These are phyloP conservation scores for Myotis vivesi DNA, from an alignment of 2,797 vertebrate genomes.

Conservation along the genomic window DNA sequence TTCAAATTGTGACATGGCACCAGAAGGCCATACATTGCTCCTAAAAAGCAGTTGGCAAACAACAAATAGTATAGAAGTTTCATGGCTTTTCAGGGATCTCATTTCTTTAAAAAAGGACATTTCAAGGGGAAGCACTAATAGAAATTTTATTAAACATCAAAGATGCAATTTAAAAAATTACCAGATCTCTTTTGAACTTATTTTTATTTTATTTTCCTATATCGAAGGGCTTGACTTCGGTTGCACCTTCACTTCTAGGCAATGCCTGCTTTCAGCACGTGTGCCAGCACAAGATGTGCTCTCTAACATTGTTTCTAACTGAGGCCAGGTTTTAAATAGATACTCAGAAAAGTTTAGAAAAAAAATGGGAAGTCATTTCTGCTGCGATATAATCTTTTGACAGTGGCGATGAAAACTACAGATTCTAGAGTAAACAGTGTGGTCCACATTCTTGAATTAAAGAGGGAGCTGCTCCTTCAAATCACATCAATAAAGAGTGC, in stretches of 20 bases:
- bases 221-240: not conserved
- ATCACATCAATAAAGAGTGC: not conserved
- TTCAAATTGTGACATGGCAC: not conserved
- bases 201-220: constrained; percentile 13
- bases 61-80: not conserved
- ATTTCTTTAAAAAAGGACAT: not conserved
- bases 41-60: not conserved
- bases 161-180: not conserved
- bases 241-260: not conserved
- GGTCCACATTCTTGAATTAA: not conserved
- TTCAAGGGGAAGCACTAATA: not conserved
- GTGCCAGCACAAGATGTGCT: not conserved
- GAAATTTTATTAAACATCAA: not conserved
- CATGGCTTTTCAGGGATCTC: not conserved
- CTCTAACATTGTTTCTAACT: not conserved
- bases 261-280: not conserved
- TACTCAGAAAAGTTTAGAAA: not conserved
- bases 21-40: not conserved
- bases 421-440: not conserved
- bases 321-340: constrained; percentile 26
- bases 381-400: not conserved
- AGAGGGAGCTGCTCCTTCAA: not conserved
- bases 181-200: not conserved
- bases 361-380: not conserved
- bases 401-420: not conserved